Evolutionary conservation across 2,888 invertebrate genomes (phyloP).

Genomic region (Pegoplata infirma): DNA sequence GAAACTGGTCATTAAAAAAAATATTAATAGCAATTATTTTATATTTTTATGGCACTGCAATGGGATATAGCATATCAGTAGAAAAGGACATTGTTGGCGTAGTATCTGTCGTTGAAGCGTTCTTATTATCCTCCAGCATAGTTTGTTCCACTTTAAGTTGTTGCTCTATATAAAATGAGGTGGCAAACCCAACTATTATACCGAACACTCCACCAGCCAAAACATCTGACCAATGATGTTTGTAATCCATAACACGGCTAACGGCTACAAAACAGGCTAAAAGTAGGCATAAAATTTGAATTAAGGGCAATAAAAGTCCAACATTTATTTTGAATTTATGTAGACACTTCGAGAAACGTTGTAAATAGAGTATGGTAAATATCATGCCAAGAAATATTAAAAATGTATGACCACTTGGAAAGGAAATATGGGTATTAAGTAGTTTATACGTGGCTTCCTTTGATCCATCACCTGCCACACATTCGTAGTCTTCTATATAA

Average conservation of each 20-base stretch:
- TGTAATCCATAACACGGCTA: conserved; percentile 95
- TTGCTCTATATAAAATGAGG: conserved; percentile 68
- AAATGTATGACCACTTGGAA: conserved; percentile 72
- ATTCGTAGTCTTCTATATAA: conserved; percentile 61
- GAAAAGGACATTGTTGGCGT: too few relatives aligned
- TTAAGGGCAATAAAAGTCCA: conserved; percentile 45
- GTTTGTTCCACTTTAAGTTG: too few relatives aligned
- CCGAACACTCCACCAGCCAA: conserved; percentile 88
- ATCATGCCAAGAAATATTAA: conserved; percentile 69
- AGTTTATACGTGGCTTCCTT: too few relatives aligned
- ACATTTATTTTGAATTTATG: conserved; percentile 24
- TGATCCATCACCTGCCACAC: too few relatives aligned
- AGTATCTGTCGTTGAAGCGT: too few relatives aligned
- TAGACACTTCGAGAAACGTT: conserved; percentile 54
- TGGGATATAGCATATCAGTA: too few relatives aligned
- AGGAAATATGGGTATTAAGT: conserved; percentile 67
- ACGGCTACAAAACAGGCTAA: conserved; percentile 90
- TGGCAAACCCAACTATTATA: conserved; percentile 82
- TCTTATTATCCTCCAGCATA: too few relatives aligned
- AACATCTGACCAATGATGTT: conserved; percentile 99
- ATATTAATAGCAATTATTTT: too few relatives aligned
- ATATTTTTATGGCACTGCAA: too few relatives aligned
- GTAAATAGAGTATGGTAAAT: conserved; percentile 67
- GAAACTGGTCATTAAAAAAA: too few relatives aligned
- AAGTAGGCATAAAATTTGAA: conserved; percentile 86